phyloP scores from a whole-genome alignment of 2,888 invertebrate genomes.

The Sussaba pulchella region DNA sequence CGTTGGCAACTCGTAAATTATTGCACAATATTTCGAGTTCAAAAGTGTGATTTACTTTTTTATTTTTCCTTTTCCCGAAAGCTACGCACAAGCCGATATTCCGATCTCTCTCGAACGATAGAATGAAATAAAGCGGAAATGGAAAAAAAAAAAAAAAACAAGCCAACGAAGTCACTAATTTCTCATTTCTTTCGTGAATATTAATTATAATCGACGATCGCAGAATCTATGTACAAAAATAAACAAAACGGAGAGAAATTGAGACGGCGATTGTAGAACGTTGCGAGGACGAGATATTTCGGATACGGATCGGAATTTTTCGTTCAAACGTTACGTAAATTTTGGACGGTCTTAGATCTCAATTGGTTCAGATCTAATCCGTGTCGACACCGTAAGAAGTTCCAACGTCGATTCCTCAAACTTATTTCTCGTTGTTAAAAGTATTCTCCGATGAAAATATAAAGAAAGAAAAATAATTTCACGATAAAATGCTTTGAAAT shows the following conservation, averaged over 20 bases:
- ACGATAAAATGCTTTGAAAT: too few relatives aligned
- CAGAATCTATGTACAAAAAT: constrained; percentile 60
- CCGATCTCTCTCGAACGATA: constrained; percentile 21
- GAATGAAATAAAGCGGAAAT: too few relatives aligned
- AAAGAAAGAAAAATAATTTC: constrained; percentile 43
- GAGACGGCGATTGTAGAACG: constrained; percentile 35
- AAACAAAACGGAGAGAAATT: constrained; percentile 26
- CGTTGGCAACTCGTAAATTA: constrained; percentile 29
- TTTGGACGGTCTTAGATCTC: constrained; percentile 24
- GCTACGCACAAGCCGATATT: constrained; percentile 5
- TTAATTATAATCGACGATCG: constrained; percentile 47
- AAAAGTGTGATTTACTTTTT: constrained; percentile 5
- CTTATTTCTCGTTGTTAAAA: constrained; percentile 17
- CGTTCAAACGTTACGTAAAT: constrained; percentile 18
- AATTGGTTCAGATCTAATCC: constrained; percentile 16
- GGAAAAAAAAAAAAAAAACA: not conserved
- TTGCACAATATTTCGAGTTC: constrained; percentile 32
- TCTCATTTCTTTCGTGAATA: constrained; percentile 36
- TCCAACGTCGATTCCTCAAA: constrained; percentile 19
- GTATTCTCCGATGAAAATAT: constrained; percentile 6
- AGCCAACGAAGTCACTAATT: constrained; percentile 37
- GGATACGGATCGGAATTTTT: not conserved
- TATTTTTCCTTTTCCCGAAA: not conserved
- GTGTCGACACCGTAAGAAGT: constrained; percentile 38
- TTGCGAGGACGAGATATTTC: constrained; percentile 1